These are phyloP conservation scores for Phoronis australis DNA, from an alignment of 2,888 invertebrate genomes.

Conservation along the genomic window DNA sequence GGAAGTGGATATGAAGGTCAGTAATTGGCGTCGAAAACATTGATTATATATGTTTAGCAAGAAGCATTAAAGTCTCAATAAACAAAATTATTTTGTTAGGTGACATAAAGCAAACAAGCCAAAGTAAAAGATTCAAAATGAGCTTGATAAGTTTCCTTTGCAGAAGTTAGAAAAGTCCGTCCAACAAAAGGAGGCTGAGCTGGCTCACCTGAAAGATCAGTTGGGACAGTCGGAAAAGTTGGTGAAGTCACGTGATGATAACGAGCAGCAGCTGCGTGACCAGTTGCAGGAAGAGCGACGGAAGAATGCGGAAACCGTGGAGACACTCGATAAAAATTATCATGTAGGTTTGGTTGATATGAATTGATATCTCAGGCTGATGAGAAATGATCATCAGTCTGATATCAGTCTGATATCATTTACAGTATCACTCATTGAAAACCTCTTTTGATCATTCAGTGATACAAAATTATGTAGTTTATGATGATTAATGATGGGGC, in stretches of 20 bases:
- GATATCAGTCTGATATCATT: neutral
- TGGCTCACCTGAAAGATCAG: slow-evolving; percentile 32
- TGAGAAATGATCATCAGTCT: neutral
- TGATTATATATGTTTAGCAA: no score
- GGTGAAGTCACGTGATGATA: slow-evolving; percentile 29
- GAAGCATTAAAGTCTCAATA: no score
- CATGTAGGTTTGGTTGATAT: slow-evolving; percentile 10
- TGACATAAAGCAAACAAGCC: no score
- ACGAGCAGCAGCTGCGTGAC: slow-evolving; percentile 28
- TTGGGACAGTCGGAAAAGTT: slow-evolving; percentile 32
- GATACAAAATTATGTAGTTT: neutral
- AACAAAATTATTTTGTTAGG: no score
- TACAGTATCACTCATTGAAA: neutral
- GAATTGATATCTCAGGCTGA: neutral
- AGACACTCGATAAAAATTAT: slow-evolving; percentile 15
- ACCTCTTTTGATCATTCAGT: neutral
- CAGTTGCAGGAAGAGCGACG: slow-evolving; percentile 25
- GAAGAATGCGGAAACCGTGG: slow-evolving; percentile 9
- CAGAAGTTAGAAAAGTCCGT: slow-evolving; percentile 30
- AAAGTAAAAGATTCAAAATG: no score
- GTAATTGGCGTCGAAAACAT: no score
- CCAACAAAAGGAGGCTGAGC: slow-evolving; percentile 34
- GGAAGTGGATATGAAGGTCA: no score
- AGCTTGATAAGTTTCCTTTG: no score
- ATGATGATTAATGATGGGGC: neutral